Base-by-base conservation (phyloP, 2,113 vertebrate species). In the Channa maculata region DNA sequence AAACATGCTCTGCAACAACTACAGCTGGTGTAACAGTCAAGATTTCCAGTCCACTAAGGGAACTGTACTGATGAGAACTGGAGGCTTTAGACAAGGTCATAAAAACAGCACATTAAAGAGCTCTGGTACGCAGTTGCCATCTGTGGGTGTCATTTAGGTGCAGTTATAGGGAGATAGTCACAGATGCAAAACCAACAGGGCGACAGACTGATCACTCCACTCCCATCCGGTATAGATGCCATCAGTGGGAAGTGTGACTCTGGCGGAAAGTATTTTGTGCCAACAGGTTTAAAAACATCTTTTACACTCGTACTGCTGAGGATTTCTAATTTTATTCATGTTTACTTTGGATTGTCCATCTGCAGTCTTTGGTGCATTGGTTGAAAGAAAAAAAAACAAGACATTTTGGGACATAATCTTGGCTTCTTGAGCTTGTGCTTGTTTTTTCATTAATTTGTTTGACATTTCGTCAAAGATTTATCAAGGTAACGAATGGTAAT, bases 101-200 rank as follows among this genome's bases (percentile, higher is more conserved):
- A 72, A 84, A 67, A 89, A 59, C 82, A 80, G 48, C 58, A 39
- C 64, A 82, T 79, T 82, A 77, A 71, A 49, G 66, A 67, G 79
- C 73, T 78, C 69, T 67, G 76, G 34, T 61, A 65, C 62, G 69
- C 71, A 72, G 65, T 55, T 62, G 51, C 77, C 80, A 88, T 85
- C 86, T 88, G 86, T 80, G 74, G 79, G 36, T 82, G 82, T 85
- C 82, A 73, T 80, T 77, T 75, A 66, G 59, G 57, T 62, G 59
- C 68, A 6, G 9, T 73, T 65, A 75, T 75, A 14, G 43, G 55
- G 58, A 67, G 65, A 71, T 48, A 63, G 70, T 70, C 69, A 75
- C 84, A 84, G 85, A 89, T 72, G 79, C 62, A 79, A 82, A 81
- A 76, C 71, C 84, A 81, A 79, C 81, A 81, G 6, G 70, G 55